A percentile compares a stretch with the other conserved stretches of the same genome.
Evolutionary conservation across 2,888 invertebrate species (phyloP).

Genomic region (Leptarthrus brevirostris): DNA sequence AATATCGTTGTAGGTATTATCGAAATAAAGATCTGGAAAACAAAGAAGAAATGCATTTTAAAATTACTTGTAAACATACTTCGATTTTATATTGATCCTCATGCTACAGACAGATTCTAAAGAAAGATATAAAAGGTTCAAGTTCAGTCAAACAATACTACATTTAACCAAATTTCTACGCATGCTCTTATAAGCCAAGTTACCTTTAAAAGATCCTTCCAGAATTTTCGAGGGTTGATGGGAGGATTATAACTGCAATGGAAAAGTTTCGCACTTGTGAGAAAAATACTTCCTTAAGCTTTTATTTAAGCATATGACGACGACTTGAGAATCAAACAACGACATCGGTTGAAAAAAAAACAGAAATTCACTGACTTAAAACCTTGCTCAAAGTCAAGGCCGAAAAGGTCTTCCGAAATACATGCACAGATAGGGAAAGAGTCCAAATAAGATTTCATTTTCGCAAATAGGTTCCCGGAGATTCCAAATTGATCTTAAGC

Average conservation of each 20-base stretch:
- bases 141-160: too few relatives aligned
- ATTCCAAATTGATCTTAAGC: too few relatives aligned
- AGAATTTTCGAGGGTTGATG: constrained; percentile 29
- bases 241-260: constrained; percentile 31
- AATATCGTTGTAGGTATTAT: constrained; percentile 14
- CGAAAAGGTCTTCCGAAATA: too few relatives aligned
- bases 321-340: too few relatives aligned
- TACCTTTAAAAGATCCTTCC: constrained; percentile 43
- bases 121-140: not conserved
- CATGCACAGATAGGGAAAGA: too few relatives aligned
- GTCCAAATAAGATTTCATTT: too few relatives aligned
- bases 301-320: too few relatives aligned
- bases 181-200: not conserved
- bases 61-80: not conserved
- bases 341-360: too few relatives aligned
- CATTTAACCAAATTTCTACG: not conserved
- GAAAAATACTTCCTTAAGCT: not conserved
- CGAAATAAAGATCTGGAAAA: constrained; percentile 39
- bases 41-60: not conserved
- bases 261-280: constrained; percentile 2
- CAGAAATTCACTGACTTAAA: too few relatives aligned
- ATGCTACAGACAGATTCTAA: not conserved
- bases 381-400: too few relatives aligned
- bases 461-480: too few relatives aligned
- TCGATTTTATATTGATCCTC: too few relatives aligned